phyloP scores from a whole-genome alignment of 1,140 invertebrate species.

The Heliconius nattereri region DNA sequence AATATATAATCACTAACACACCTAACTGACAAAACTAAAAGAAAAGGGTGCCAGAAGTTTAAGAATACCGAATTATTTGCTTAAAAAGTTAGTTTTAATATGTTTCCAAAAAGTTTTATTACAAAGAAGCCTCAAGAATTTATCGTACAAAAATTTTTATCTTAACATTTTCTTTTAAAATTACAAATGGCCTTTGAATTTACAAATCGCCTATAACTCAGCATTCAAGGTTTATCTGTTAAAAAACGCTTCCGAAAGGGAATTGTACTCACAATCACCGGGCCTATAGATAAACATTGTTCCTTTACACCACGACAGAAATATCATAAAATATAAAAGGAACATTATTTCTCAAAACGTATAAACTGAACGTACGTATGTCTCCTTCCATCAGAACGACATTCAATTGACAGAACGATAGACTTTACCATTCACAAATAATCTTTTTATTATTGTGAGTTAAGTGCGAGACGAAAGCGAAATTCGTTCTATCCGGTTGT shows the following conservation, averaged over 20 bases:
- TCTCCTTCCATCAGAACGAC: conserved; percentile 9
- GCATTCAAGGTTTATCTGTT: too few relatives aligned
- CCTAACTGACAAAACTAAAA: background rate
- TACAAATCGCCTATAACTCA: background rate
- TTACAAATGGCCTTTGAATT: background rate
- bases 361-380: conserved; percentile 11
- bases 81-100: background rate
- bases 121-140: background rate
- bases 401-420: conserved; percentile 30
- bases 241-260: background rate
- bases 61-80: background rate
- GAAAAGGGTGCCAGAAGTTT: background rate
- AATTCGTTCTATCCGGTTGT: conserved; percentile 35
- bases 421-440: conserved; percentile 23
- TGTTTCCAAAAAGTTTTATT: background rate
- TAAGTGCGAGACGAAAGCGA: conserved; percentile 29
- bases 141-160: background rate
- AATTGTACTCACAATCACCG: background rate
- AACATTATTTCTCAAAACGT: background rate
- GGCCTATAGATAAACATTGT: background rate
- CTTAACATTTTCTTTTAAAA: background rate
- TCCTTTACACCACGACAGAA: too few relatives aligned
- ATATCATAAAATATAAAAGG: too few relatives aligned
- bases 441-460: conserved; percentile 29
- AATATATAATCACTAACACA: too few relatives aligned